phyloP scores from a whole-genome alignment of 2,113 vertebrate species.

The Nycticorax nycticorax region DNA sequence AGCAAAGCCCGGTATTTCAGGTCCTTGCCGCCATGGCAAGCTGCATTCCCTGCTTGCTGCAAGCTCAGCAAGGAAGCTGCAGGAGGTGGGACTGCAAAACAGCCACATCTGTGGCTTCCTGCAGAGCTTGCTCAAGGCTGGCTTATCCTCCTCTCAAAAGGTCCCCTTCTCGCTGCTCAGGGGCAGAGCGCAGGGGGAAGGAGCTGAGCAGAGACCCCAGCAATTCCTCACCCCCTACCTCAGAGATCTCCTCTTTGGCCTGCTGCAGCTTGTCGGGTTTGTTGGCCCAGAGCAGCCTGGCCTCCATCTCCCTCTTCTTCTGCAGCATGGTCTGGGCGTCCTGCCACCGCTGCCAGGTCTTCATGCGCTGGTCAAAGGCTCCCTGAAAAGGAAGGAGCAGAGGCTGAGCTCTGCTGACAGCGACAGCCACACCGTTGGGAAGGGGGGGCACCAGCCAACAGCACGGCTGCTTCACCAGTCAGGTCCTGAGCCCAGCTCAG shows the following conservation, averaged over 20 bases:
- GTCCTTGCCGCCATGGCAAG: accelerated
- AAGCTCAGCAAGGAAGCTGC: neutral
- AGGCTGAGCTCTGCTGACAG: neutral
- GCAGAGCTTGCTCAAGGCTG: neutral
- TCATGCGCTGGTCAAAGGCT: conserved; percentile 96
- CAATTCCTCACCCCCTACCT: conserved; percentile 72
- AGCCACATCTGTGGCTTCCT: neutral
- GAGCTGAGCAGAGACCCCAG: neutral
- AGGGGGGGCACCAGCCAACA: neutral
- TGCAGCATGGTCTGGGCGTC: conserved; percentile 89
- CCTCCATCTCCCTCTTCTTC: conserved; percentile 94
- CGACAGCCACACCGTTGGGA: neutral
- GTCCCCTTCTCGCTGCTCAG: neutral
- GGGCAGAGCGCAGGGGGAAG: neutral
- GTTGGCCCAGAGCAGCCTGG: conserved; percentile 95
- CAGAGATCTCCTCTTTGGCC: conserved; percentile 93
- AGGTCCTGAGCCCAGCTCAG: neutral
- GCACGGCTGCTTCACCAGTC: neutral
- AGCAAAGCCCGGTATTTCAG: accelerated
- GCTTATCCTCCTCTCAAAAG: neutral
- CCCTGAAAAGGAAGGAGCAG: conserved; percentile 72
- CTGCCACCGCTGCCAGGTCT: conserved; percentile 98
- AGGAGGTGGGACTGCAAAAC: accelerated
- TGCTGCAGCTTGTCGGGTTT: conserved; percentile 97
- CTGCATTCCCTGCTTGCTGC: neutral